Base-by-base conservation (phyloP, 2,797 vertebrate genomes). In the Choloepus didactylus region DNA sequence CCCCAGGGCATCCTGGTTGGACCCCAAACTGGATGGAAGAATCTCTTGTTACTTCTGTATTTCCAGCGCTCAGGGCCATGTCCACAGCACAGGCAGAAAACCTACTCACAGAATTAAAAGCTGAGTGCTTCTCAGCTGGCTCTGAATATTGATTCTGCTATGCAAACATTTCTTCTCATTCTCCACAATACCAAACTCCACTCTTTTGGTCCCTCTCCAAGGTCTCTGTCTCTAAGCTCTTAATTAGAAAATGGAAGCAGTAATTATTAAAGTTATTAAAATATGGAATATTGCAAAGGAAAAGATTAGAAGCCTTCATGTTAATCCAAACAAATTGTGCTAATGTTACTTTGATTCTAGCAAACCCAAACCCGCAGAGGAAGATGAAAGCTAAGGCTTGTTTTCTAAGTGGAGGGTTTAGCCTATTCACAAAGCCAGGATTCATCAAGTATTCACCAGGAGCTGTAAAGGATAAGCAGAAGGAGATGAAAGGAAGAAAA, bases 201-300 rank as follows among this genome's bases (percentile, higher is more conserved):
- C 79, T 69, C 41, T 81, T 93, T 87, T 96, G 93, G 96, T 84
- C 56, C 93, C 86, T 96, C 69, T 95, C 95, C 96, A 97, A 96
- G 91, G 94, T 97, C 83, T 97, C 95, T 72, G 60, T 96, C 93
- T 97, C 94, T 97, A 97, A 96, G 95, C 96, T 93, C 95, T 97
- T 96, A 97, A 97, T 97, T 96, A 93, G 93, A 97, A 96, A 96
- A 96, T 89, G 87, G 96, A 93, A 96, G 72, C 59, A 84, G 95
- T 95, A 94, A 97, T 96, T 96, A 96, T 97, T 97, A 95, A 97
- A 95, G 95, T 97, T 96, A 97, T 97, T 97, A 97, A 97, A 97
- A 97, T 97, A 96, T 93, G 77, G 86, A 96, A 94, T 97, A 96
- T 94, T 96, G 88, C 95, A 96, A 96, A 97, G 86, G 91, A 97